phyloP scores from a whole-genome alignment of 2,797 vertebrate species.

The Micropoecilia bifurca region DNA sequence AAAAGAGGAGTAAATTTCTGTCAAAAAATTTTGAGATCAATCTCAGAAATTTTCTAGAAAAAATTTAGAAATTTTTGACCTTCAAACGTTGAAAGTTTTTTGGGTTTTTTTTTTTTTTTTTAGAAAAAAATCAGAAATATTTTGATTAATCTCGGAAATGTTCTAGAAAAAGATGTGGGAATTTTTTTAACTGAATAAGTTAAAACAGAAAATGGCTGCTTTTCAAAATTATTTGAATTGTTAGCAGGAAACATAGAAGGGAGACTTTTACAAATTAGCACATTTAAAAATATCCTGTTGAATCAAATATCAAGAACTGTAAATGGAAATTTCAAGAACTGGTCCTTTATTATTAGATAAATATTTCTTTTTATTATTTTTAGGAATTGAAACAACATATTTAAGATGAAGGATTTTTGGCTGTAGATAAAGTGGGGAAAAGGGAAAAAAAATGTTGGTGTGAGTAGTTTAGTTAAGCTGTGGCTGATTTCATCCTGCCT shows the following conservation, averaged over 20 bases:
- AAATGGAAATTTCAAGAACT: not conserved
- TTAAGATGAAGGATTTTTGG: not conserved
- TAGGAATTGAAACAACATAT: not conserved
- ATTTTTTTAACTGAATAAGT: too few relatives aligned
- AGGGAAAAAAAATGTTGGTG: not conserved
- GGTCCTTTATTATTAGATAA: not conserved
- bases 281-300: not conserved
- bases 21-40: too few relatives aligned
- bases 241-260: not conserved
- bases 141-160: too few relatives aligned
- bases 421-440: not conserved
- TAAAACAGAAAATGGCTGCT: not conserved
- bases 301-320: not conserved
- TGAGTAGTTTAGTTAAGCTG: not conserved
- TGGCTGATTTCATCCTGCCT: not conserved
- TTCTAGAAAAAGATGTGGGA: too few relatives aligned
- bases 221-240: not conserved
- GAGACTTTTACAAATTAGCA: not conserved
- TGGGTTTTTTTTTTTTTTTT: too few relatives aligned
- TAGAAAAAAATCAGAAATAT: too few relatives aligned
- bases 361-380: not conserved
- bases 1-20: too few relatives aligned
- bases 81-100: too few relatives aligned
- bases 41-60: too few relatives aligned
- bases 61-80: too few relatives aligned